A percentile compares a stretch with the other conserved stretches of the same genome.
Evolutionary conservation across 2,888 invertebrate genomes (phyloP).

Genomic region (Protophormia terraenovae): DNA sequence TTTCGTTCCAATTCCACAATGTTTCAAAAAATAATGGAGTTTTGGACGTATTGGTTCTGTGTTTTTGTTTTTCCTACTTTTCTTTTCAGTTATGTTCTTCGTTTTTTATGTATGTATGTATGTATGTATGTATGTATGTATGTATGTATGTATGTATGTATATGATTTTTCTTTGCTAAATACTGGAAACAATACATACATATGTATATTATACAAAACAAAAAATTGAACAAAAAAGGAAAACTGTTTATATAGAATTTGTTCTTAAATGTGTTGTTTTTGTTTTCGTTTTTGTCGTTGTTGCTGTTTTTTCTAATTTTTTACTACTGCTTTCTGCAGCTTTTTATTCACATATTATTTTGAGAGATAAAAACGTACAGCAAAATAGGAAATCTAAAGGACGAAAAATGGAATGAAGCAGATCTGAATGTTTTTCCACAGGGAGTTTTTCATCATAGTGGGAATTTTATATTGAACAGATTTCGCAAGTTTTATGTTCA

Average conservation of each 20-base stretch:
- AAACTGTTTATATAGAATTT: conserved; percentile 19
- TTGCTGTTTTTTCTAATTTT: too few species aligned
- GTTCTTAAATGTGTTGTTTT: conserved; percentile 20
- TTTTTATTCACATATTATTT: background rate
- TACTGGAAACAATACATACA: conserved; percentile 14
- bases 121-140: background rate
- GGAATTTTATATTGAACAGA: too few species aligned
- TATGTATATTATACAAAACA: background rate
- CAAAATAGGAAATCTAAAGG: background rate
- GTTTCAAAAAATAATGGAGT: conserved; percentile 31
- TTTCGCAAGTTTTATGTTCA: too few species aligned
- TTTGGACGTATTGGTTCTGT: conserved; percentile 29
- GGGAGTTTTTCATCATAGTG: too few species aligned
- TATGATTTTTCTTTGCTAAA: conserved; percentile 6
- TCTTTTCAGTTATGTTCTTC: conserved; percentile 18
- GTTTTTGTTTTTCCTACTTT: conserved; percentile 26
- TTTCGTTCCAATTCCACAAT: conserved; percentile 71
- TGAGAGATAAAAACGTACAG: background rate
- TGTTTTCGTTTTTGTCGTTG: background rate
- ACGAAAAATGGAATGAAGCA: too few species aligned
- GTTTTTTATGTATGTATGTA: background rate
- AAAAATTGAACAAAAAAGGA: background rate
- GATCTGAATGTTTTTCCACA: too few species aligned
- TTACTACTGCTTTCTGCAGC: conserved; percentile 1
- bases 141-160: background rate